phyloP scores from a whole-genome alignment of 2,113 vertebrate genomes.

The Calypte anna region DNA sequence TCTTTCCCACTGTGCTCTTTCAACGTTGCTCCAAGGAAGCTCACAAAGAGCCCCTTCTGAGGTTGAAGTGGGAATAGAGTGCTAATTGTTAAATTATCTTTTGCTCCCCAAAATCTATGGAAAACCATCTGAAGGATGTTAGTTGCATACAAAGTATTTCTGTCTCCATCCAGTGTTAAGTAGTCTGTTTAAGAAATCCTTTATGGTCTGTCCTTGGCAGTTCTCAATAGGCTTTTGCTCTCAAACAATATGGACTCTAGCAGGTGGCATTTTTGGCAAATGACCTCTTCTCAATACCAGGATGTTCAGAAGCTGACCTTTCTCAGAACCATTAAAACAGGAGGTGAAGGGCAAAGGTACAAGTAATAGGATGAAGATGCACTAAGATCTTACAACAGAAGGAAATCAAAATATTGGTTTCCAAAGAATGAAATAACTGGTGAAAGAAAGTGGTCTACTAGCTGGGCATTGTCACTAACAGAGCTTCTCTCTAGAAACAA shows the following conservation, averaged over 20 bases:
- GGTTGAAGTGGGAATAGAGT: conserved; percentile 68
- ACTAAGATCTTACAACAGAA: not conserved
- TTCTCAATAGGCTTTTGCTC: conserved; percentile 63
- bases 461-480: not conserved
- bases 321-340: conserved; percentile 18
- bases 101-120: conserved; percentile 48
- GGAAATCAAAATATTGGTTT: conserved; percentile 10
- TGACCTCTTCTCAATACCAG: conserved; percentile 50
- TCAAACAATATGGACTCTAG: conserved; percentile 58
- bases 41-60: conserved; percentile 55
- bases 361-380: conserved; percentile 15
- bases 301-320: conserved; percentile 54
- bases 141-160: conserved; percentile 68
- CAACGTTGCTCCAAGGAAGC: conserved; percentile 55
- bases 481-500: conserved; percentile 28
- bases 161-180: conserved; percentile 59
- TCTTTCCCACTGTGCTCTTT: conserved; percentile 61
- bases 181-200: conserved; percentile 69
- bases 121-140: conserved; percentile 57
- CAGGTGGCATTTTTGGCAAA: conserved; percentile 70
- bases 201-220: conserved; percentile 42
- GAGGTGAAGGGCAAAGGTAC: conserved; percentile 18
- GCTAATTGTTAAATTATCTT: conserved; percentile 69
- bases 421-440: not conserved
- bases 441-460: not conserved